Base-by-base conservation (phyloP, 2,797 vertebrate genomes). In the Myioborus melanocephalus region DNA sequence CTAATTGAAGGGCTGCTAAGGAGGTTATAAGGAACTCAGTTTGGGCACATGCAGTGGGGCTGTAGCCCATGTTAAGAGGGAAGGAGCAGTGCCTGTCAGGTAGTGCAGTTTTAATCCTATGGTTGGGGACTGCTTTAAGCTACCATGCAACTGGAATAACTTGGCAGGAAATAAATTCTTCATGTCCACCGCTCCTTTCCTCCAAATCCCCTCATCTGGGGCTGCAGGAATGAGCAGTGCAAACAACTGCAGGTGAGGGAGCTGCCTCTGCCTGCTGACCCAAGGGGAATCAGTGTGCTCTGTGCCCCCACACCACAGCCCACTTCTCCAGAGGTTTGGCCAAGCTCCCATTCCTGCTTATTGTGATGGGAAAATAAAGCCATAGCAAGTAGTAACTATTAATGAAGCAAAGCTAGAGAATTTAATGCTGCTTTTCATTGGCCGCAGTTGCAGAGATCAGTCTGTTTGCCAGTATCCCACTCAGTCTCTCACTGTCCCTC, bases 241-340 rank as follows among this genome's bases (percentile, higher is more conserved):
- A 60, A n/a, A 23, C 39, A 59, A 55, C 27, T 13, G n/a, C 35
- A 60, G 23, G 30, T 30, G 8, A 85, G 22, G 39, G 50, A 85
- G n/a, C 27, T 65, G 52, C 1, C 2, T 35, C 17, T 73, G 15
- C 26, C 43, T 49, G 66, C 19, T 30, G 49, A 44, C 12, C 18
- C 44, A 23, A 44, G 49, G 26, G 49, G 9, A 41, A 43, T 16
- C 12, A 16, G 0, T 2, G 14, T 47, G 37, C n/a, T 24, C n/a
- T 0, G 0, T 61, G 52, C 10, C 4, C 22, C n/a, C 30, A 65
- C 10, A 41, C 2, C 9, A 2, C 18, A 84, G 44, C 16, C 8
- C 23, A 3, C 47, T 49, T 37, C 46, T 49, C 2, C 21, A 64
- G 41, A 35, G n/a, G 13, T 22, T 75, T 84, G 61, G 23, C 46